Evolutionary conservation across 2,888 invertebrate genomes (phyloP), one percentile per base, ranked within the genome.

Genomic region (Cenopis cana): DNA sequence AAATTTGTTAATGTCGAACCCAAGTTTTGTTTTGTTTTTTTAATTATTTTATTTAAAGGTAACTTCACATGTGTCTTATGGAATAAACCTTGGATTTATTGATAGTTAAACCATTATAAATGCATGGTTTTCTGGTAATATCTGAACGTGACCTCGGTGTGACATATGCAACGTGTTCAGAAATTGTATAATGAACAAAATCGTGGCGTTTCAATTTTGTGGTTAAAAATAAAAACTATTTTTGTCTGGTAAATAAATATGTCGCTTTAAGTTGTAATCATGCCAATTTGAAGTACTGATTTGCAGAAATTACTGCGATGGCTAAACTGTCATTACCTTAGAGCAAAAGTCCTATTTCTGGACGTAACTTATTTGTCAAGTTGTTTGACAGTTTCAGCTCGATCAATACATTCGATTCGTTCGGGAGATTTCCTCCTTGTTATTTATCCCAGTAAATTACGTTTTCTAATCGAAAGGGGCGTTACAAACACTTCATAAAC

Each of bases 341-440:
- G 9, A 8, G 5, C 8, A 5, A 33, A 33, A 33, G 33, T 6
- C 8, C 33, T 11, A 64, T 70, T 71, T 61, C 38, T 20, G 50
- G 61, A 71, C 71, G 50, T 6, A 1, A 33, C 9, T 1, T 4
- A 8, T 0, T 12, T 67, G 71, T 71, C 71, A 57, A 17, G 5
- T 55, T 4, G 49, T 65, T 59, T 78, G 76, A 77, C 75, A 76
- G 73, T 74, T 75, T 24, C 29, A 20, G 41, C 68, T 38, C 73
- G 76, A 77, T 79, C 78, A 79, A 77, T 76, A 67, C 66, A 71
- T 67, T 74, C 64, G 52, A 77, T 76, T 66, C 66, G 70, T 67
- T 74, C 64, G 52, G 36, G 36, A 68, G 74, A 49, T 66, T 59
- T 68, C 64, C 66, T 73, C 55, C 38, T 60, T 70, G n/a, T 52